These are phyloP conservation scores for Crotalus tigris DNA, from an alignment of 2,113 vertebrate genomes.

Conservation along the genomic window DNA sequence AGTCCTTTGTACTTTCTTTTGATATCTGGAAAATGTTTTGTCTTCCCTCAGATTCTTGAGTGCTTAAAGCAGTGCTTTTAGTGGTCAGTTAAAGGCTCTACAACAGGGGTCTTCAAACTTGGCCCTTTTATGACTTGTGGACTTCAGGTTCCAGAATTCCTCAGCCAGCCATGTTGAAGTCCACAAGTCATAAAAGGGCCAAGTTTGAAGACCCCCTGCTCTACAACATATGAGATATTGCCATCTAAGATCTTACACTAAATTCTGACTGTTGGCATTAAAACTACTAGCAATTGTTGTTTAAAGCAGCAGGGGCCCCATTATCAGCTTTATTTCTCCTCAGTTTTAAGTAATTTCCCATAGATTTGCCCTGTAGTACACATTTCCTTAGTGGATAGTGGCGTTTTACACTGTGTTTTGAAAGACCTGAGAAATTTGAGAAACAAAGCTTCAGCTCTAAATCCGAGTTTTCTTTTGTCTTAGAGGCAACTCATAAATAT, in stretches of 20 bases:
- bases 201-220: too few species aligned
- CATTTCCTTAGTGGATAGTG: background rate
- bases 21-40: background rate
- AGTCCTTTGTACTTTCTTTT: background rate
- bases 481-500: background rate
- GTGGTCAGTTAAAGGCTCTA: background rate
- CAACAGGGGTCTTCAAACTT: background rate
- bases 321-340: background rate
- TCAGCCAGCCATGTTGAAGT: too few species aligned
- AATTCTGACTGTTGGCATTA: background rate
- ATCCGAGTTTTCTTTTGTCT: background rate
- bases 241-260: background rate
- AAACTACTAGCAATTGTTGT: background rate
- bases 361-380: background rate
- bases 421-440: background rate
- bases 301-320: background rate
- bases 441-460: background rate
- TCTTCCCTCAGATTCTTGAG: background rate
- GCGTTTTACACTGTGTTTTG: background rate
- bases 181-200: too few species aligned
- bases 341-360: background rate
- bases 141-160: too few species aligned
- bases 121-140: too few species aligned
- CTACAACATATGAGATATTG: background rate
- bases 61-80: background rate